These are phyloP conservation scores for Ellobium chinense DNA, from an alignment of 2,888 invertebrate species.

Conservation along the genomic window DNA sequence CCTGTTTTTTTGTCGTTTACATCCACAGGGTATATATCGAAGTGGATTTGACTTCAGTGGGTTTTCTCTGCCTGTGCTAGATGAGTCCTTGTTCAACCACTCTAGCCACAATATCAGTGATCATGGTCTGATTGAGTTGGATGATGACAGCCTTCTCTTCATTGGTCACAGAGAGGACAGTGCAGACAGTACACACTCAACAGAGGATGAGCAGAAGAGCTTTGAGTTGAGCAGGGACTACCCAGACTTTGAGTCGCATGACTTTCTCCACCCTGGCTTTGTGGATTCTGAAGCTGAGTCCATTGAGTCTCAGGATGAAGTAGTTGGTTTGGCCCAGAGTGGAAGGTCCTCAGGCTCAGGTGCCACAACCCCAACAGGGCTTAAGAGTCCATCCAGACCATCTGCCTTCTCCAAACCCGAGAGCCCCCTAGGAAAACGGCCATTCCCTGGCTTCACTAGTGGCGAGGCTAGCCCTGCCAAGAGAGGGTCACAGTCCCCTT, in stretches of 20 bases:
- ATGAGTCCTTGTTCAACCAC: constrained; percentile 45
- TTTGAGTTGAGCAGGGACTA: neutral
- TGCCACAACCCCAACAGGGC: constrained; percentile 17
- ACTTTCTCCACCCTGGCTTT: neutral
- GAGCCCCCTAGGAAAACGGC: constrained; percentile 42
- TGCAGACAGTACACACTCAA: constrained; percentile 30
- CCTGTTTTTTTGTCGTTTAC: neutral
- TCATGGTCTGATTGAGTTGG: constrained; percentile 47
- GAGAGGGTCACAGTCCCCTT: constrained; percentile 30
- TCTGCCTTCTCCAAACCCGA: constrained; percentile 27
- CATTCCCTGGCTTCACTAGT: constrained; percentile 24
- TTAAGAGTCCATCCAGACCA: constrained; percentile 21
- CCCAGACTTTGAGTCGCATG: neutral
- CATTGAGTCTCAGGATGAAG: constrained; percentile 20
- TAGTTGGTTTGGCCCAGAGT: neutral
- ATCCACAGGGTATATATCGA: constrained; percentile 46
- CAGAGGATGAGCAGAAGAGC: neutral
- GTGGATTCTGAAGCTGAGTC: neutral
- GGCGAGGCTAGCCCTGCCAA: constrained; percentile 41
- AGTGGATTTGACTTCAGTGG: constrained; percentile 51
- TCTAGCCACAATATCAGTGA: constrained; percentile 42
- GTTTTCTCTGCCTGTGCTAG: constrained; percentile 51
- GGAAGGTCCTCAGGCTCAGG: neutral
- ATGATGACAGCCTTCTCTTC: constrained; percentile 53
- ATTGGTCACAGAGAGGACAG: constrained; percentile 39